Percentiles rank a stretch among this genome's conserved stretches.
These are phyloP conservation scores for Oostethus manadensis DNA, from an alignment of 2,113 vertebrate genomes.

Conservation along the genomic window DNA sequence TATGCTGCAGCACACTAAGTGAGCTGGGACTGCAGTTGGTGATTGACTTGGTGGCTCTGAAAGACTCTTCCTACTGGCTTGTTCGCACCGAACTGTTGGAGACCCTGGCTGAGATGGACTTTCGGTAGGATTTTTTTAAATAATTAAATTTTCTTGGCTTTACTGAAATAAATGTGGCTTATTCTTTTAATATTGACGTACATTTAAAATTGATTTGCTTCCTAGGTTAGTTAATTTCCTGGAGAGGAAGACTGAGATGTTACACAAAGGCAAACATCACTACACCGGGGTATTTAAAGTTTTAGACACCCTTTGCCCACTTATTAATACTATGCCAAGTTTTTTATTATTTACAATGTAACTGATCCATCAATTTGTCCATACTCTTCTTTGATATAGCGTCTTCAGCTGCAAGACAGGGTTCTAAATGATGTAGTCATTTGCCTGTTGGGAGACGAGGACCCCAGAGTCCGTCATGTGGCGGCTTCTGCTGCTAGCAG, in stretches of 20 bases:
- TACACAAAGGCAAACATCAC: slow-evolving; percentile 88
- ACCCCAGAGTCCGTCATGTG: slow-evolving; percentile 87
- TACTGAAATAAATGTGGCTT: not conserved
- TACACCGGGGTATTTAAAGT: slow-evolving; percentile 82
- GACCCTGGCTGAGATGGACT: slow-evolving; percentile 91
- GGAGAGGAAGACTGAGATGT: slow-evolving; percentile 79
- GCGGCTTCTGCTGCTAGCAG: slow-evolving; percentile 81
- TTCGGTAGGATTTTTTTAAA: slow-evolving; percentile 71
- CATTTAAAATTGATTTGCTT: not conserved
- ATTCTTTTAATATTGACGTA: not conserved
- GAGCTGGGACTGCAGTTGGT: slow-evolving; percentile 86
- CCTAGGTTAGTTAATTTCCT: slow-evolving; percentile 85
- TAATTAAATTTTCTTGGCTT: not conserved
- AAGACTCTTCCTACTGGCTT: slow-evolving; percentile 91
- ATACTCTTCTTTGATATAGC: slow-evolving; percentile 56
- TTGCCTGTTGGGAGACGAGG: slow-evolving; percentile 86
- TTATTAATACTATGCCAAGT: not conserved
- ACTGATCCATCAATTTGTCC: not conserved
- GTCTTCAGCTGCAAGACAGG: slow-evolving; percentile 85
- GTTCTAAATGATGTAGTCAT: slow-evolving; percentile 84
- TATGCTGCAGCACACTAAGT: slow-evolving; percentile 86
- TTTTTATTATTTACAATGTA: not conserved
- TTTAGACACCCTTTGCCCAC: not conserved
- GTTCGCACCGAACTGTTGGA: slow-evolving; percentile 93
- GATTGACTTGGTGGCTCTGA: slow-evolving; percentile 80